Conservation (phyloP, 2,797 vertebrate genomes). For the Eidolon dupreanum region DNA sequence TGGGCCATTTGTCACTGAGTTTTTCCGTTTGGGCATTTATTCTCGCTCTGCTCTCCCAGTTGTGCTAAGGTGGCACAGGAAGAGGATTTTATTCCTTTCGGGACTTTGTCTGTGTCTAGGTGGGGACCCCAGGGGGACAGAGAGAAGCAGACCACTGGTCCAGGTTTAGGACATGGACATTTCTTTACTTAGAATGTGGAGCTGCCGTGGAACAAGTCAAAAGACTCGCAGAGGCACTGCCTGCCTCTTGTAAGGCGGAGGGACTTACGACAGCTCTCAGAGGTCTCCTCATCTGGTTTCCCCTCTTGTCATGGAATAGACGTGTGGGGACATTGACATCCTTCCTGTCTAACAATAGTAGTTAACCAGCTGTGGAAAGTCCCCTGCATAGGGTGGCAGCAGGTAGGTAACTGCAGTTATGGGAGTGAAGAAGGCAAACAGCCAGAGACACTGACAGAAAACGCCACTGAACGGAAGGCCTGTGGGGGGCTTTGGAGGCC, state of each 20-base stretch:
- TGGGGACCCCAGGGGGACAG: neutral
- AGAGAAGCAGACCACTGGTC: neutral
- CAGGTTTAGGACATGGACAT: neutral
- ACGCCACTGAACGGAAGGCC: accelerated
- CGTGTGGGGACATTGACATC: neutral
- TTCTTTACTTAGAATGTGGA: neutral
- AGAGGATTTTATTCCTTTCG: neutral
- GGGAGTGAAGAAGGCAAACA: neutral
- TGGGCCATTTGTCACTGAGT: neutral
- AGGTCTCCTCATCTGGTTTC: neutral
- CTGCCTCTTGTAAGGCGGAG: neutral
- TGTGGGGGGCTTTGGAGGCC: neutral
- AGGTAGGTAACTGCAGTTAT: neutral
- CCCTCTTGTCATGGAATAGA: accelerated
- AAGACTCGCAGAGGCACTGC: neutral
- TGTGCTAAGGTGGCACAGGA: neutral
- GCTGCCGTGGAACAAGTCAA: neutral
- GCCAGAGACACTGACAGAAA: no score
- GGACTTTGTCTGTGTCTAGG: neutral
- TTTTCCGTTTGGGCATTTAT: neutral
- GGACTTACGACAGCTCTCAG: neutral
- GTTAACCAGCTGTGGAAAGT: neutral
- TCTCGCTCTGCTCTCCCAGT: neutral
- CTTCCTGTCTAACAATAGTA: neutral
- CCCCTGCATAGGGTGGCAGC: neutral